Percentiles rank a stretch among this genome's conserved stretches.
Evolutionary conservation across 2,888 invertebrate genomes (phyloP).

Genomic region (Erebia palarica): DNA sequence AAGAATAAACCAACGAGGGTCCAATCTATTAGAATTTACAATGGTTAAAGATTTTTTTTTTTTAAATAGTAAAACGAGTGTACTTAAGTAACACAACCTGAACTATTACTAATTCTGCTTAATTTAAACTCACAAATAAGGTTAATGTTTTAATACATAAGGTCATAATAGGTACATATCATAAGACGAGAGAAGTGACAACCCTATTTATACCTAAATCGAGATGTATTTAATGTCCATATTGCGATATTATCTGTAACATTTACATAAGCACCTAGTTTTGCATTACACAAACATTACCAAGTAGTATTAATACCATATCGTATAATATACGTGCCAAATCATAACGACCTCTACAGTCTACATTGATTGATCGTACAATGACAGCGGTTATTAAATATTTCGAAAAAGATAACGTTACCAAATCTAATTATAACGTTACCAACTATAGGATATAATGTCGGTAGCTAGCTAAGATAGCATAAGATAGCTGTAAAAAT

Average conservation of each 20-base stretch:
- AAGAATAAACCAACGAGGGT: too few relatives aligned
- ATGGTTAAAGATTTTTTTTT: too few relatives aligned
- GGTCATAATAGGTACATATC: too few relatives aligned
- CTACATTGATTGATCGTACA: constrained; percentile 19
- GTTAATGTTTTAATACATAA: too few relatives aligned
- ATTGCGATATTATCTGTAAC: constrained; percentile 39
- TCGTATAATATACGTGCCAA: constrained; percentile 24
- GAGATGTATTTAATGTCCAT: constrained; percentile 39
- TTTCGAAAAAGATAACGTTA: constrained; percentile 16
- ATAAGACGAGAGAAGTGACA: not conserved
- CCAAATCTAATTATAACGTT: too few relatives aligned
- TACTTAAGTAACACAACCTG: too few relatives aligned
- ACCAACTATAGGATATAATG: not conserved
- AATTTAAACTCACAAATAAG: too few relatives aligned
- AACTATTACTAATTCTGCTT: too few relatives aligned
- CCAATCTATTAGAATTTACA: too few relatives aligned
- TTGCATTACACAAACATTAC: constrained; percentile 29
- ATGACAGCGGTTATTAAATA: constrained; percentile 10
- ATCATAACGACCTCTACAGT: constrained; percentile 8
- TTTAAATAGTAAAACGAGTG: too few relatives aligned
- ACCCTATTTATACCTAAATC: not conserved
- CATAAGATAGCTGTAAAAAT: constrained; percentile 7
- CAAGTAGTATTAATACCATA: constrained; percentile 14
- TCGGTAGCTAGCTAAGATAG: too few relatives aligned
- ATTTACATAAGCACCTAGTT: constrained; percentile 37